These are phyloP conservation scores for Hoplodrina ambigua DNA, from an alignment of 2,888 invertebrate species.

Conservation along the genomic window DNA sequence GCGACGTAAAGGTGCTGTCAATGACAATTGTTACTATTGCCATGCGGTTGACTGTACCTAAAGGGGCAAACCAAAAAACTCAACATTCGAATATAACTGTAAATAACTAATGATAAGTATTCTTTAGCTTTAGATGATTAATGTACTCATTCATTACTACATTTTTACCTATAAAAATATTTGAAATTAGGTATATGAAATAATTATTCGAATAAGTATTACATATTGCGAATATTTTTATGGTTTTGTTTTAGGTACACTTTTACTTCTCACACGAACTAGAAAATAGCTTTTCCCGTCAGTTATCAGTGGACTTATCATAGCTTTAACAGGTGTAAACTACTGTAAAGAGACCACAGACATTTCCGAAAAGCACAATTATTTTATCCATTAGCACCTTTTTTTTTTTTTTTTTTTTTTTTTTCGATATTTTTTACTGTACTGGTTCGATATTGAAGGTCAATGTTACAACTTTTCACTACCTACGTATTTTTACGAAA, in stretches of 20 bases:
- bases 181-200: slow-evolving; percentile 11
- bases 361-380: too few relatives aligned
- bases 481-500: too few relatives aligned
- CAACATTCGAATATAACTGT: slow-evolving; percentile 8
- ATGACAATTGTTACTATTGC: neutral
- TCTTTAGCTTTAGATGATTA: slow-evolving; percentile 15
- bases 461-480: too few relatives aligned
- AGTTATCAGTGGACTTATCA: neutral
- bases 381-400: too few relatives aligned
- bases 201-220: slow-evolving; percentile 6
- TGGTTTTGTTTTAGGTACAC: neutral
- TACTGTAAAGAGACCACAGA: too few relatives aligned
- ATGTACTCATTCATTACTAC: slow-evolving; percentile 12
- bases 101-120: neutral
- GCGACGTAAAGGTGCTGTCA: neutral
- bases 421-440: too few relatives aligned
- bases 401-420: too few relatives aligned
- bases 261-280: neutral
- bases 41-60: neutral
- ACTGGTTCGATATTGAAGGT: too few relatives aligned
- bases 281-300: neutral
- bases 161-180: slow-evolving; percentile 4
- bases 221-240: neutral
- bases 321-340: too few relatives aligned
- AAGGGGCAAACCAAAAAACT: slow-evolving; percentile 7